A percentile compares a stretch with the other conserved stretches of the same genome.
Evolutionary conservation across 2,113 vertebrate species (phyloP).

Genomic region (Gobius niger): DNA sequence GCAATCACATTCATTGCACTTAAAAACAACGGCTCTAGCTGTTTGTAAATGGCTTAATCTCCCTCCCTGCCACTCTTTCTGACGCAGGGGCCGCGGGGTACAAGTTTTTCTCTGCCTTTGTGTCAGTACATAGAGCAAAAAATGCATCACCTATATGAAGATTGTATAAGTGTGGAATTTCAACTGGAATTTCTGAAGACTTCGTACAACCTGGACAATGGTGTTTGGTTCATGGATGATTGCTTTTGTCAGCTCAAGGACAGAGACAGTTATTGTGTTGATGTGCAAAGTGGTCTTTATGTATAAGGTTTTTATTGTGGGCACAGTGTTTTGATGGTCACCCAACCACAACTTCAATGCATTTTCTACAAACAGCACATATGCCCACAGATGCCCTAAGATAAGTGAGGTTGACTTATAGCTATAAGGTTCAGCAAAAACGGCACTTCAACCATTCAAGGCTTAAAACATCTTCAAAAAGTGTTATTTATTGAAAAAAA

Average conservation of each 20-base stretch:
- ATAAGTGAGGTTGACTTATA: too few species aligned
- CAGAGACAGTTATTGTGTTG: too few species aligned
- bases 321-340: neutral
- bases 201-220: neutral
- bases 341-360: neutral
- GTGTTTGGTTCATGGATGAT: neutral
- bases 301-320: neutral
- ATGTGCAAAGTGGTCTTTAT: neutral
- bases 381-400: too few species aligned
- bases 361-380: neutral
- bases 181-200: neutral
- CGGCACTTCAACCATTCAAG: neutral
- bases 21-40: conserved; percentile 28
- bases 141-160: conserved; percentile 7
- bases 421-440: neutral
- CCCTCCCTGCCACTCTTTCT: conserved; percentile 11
- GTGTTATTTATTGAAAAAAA: too few species aligned
- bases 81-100: conserved; percentile 15
- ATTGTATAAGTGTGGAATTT: neutral
- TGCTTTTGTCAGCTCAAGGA: neutral
- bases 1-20: conserved; percentile 22
- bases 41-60: conserved; percentile 18
- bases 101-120: conserved; percentile 18
- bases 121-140: conserved; percentile 6
- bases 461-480: too few species aligned